Base-by-base conservation (phyloP, 1,140 invertebrate species). In the Drosophila orena region DNA sequence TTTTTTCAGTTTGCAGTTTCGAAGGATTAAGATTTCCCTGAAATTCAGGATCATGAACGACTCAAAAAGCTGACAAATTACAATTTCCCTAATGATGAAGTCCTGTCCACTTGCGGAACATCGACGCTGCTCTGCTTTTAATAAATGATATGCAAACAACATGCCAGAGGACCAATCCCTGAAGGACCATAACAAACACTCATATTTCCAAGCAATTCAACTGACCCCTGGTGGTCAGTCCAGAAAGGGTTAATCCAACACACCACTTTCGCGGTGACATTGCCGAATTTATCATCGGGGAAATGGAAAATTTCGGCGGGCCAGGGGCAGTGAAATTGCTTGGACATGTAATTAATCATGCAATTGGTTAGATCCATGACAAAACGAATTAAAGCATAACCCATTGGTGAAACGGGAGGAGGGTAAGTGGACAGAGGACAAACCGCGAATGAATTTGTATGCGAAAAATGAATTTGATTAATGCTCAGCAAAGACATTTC, bases 121-220 rank as follows among this genome's bases (percentile, higher is more conserved):
- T 1, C 6, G 4, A 11, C 7, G 15, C 7, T 70, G 52, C 71
- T 78, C 49, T 57, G 43, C 37, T 22, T 66, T 27, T 84, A 57
- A 84, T 72, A 84, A 84, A 84, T 79, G 61, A 79, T 79, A 84
- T 84, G 72, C 66, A 84, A 84, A 80, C 81, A 84, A 68, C 66
- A 74, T 83, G 80, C 66, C 72, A 40, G 46, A 20, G 11, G 42
- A 76, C 50, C 68, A 49, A 59, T 84, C 80, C 80, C 80, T 24
- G 35, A 58, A 58, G 66, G 80, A 79, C 62, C 64, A 83, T 79
- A 75, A 71, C 79, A 83, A 84, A 84, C 72, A 84, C 65, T 84
- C 76, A 84, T 84, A 84, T 84, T 79, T 84, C 80, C 14, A 35
- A 30, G 10, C 64, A 35, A 52, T 47, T 40, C 49, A 35, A 75